phyloP scores from a whole-genome alignment of 92 coral and sea anemone genomes.

The Nematostella vectensis region DNA sequence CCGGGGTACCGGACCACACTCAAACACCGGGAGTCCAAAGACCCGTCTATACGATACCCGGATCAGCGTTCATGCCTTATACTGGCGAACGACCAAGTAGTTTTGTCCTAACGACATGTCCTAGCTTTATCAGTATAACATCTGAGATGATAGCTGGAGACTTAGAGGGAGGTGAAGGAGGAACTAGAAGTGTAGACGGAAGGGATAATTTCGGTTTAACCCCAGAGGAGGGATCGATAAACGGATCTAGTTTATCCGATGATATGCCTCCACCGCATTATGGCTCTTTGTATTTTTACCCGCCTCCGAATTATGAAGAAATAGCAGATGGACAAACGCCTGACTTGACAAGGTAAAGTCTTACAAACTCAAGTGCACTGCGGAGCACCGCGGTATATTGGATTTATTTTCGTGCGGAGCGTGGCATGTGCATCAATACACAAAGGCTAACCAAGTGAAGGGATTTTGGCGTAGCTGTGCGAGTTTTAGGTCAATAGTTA shows the following conservation, averaged over 20 bases:
- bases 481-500: no score
- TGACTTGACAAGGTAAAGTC: no score
- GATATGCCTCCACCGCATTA: slow-evolving; percentile 22
- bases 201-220: not conserved
- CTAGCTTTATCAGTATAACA: slow-evolving; percentile 2
- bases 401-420: no score
- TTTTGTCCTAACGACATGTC: slow-evolving; percentile 2
- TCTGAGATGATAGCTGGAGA: not conserved
- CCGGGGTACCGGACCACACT: not conserved
- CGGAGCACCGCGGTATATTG: no score
- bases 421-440: no score
- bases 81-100: not conserved
- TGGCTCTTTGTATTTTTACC: slow-evolving; percentile 31
- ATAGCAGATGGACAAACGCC: no score
- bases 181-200: not conserved
- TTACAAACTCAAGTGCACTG: no score
- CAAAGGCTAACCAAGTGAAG: no score
- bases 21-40: not conserved
- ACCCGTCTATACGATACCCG: slow-evolving; percentile 1
- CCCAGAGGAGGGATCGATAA: no score
- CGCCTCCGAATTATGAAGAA: slow-evolving; percentile 41
- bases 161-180: no score
- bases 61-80: slow-evolving; percentile 5
- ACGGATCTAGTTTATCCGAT: no score
- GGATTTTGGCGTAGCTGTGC: no score